Base-by-base conservation (phyloP, 2,797 vertebrate genomes). In the Neostethus bicornis region DNA sequence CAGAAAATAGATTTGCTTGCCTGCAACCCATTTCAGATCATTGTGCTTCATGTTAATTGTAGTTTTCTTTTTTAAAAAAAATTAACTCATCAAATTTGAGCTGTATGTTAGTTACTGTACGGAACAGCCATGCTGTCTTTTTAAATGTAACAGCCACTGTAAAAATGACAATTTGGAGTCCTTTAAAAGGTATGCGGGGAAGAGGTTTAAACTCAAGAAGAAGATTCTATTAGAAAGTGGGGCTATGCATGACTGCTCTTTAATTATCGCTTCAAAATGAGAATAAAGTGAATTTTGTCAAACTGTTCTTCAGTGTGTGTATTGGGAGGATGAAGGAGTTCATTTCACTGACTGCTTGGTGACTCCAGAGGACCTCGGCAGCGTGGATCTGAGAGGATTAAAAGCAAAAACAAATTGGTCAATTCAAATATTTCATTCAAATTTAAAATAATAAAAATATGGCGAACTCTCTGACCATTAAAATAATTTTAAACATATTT, bases 281-380 rank as follows among this genome's bases (percentile, higher is more conserved):
- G 16, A 34, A 49, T 41, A 14, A 55, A 31, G 12, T 35, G 8
- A 43, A 61, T 50, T 35, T 17, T 16, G 21, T 46, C 12, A 51
- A 42, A 43, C 24, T 46, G 41, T 39, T 21, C 51, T 14, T 35
- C 28, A 1, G 25, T 59, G 61, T 41, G 25, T 48, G 41, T 45
- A 35, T 24, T 11, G 10, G 25, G 17, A 1, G 5, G 2, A 2
- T 12, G 21, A 21, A 4, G 24, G 14, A 34, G 2, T 34, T 38
- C 38, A 61, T 66, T 69, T 59, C 39, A 50, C 57, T 68, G 65
- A 66, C 70, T 72, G 77, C 72, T 79, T 67, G 66, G 63, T 74
- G 73, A 77, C 61, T 68, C 44, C 34, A 38, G 58, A 56, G 50
- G 51, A 74, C 49, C 17, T 74, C 66, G 35, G 61, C 61, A 37